Evolutionary conservation across 1,140 invertebrate species (phyloP).

Genomic region (Chionoecetes opilio): DNA sequence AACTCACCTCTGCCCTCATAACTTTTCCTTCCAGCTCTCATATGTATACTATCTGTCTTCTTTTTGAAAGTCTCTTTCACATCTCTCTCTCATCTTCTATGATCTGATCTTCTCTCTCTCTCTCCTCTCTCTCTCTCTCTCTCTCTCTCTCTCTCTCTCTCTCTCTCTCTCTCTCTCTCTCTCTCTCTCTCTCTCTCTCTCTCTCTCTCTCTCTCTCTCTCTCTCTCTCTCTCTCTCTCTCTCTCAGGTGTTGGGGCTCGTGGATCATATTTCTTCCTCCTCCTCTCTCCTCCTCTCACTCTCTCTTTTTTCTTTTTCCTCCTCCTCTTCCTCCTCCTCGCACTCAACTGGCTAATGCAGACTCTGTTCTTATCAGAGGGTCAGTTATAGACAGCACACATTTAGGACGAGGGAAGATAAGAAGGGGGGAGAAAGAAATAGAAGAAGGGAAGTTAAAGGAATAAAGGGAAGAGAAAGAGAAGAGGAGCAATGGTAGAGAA

Average conservation of each 20-base stretch:
- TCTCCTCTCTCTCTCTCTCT: constrained; percentile 45
- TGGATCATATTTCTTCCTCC: constrained; percentile 39
- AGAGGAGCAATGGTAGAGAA: neutral
- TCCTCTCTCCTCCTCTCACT: neutral
- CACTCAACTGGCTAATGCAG: neutral
- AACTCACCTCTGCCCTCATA: too few relatives aligned
- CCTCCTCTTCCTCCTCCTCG: neutral
- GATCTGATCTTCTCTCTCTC: too few relatives aligned
- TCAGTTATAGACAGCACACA: neutral
- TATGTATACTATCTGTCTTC: too few relatives aligned
- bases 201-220: constrained; percentile 53
- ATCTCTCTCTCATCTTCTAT: too few relatives aligned
- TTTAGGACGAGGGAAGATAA: neutral
- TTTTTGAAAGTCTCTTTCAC: too few relatives aligned
- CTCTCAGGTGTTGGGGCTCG: too few relatives aligned
- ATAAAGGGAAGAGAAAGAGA: neutral
- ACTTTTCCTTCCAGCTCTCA: too few relatives aligned
- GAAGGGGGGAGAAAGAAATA: neutral
- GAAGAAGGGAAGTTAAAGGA: neutral
- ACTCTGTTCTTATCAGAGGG: neutral
- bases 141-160: constrained; percentile 50
- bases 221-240: neutral
- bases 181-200: constrained; percentile 34
- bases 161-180: constrained; percentile 55
- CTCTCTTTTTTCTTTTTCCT: neutral